phyloP scores from a whole-genome alignment of 2,888 invertebrate species.

The Agriotes lineatus region DNA sequence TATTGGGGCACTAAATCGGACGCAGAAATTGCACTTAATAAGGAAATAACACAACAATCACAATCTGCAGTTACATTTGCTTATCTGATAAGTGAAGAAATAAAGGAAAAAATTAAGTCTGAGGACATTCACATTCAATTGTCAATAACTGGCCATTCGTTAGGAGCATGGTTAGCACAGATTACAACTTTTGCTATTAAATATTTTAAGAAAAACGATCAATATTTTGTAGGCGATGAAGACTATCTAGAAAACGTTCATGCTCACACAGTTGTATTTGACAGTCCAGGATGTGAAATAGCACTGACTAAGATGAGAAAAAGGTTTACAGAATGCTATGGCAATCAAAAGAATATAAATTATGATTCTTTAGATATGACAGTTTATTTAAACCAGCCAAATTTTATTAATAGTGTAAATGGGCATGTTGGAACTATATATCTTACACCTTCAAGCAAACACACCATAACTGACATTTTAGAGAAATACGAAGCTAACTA shows the following conservation, averaged over 20 bases:
- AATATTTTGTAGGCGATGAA: conserved; percentile 20
- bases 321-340: neutral
- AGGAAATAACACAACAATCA: conserved; percentile 12
- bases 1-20: conserved; percentile 7
- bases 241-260: conserved; percentile 26
- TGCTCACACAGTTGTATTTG: conserved; percentile 37
- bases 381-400: no score
- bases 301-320: no score
- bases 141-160: conserved; percentile 36
- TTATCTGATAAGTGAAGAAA: conserved; percentile 1
- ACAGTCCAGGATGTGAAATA: conserved; percentile 32
- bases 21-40: conserved; percentile 1
- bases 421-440: no score
- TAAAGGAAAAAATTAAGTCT: neutral
- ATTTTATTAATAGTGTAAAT: no score
- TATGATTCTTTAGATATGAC: no score
- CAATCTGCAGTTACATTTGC: conserved; percentile 34
- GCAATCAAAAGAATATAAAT: no score
- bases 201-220: conserved; percentile 17
- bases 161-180: conserved; percentile 37
- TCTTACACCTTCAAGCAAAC: no score
- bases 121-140: conserved; percentile 5
- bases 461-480: no score
- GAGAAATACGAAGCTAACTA: no score
- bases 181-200: conserved; percentile 30